phyloP scores from a whole-genome alignment of 2,113 vertebrate species.

The Forbesichthys papilliferus region DNA sequence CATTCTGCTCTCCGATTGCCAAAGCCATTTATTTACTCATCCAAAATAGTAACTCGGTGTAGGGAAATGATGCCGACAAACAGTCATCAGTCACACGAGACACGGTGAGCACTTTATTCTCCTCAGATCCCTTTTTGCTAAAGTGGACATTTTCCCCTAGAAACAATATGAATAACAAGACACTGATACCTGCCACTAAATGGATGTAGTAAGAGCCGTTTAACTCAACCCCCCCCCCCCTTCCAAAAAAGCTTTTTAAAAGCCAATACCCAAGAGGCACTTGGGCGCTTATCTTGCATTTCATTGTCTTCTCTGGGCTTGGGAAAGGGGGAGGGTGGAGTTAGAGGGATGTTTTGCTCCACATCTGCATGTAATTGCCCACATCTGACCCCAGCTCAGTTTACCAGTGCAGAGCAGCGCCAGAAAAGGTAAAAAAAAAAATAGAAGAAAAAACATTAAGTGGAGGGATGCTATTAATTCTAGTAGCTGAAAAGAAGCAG shows the following conservation, averaged over 20 bases:
- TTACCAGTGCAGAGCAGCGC: slow-evolving; percentile 38
- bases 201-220: slow-evolving; percentile 37
- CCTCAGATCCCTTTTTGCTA: slow-evolving; percentile 30
- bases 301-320: slow-evolving; percentile 47
- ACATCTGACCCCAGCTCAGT: slow-evolving; percentile 16
- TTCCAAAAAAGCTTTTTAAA: slow-evolving; percentile 62
- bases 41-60: slow-evolving; percentile 53
- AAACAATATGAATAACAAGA: slow-evolving; percentile 38
- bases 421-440: slow-evolving; percentile 30
- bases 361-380: slow-evolving; percentile 60
- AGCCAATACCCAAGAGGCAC: slow-evolving; percentile 63
- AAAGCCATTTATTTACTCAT: slow-evolving; percentile 44
- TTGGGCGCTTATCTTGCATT: slow-evolving; percentile 52
- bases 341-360: slow-evolving; percentile 33
- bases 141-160: slow-evolving; percentile 52
- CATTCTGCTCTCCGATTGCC: slow-evolving; percentile 35
- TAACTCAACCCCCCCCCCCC: slow-evolving; percentile 35
- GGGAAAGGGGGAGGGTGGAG: slow-evolving; percentile 3
- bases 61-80: slow-evolving; percentile 46
- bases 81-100: slow-evolving; percentile 34
- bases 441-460: slow-evolving; percentile 14
- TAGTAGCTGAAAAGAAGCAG: background rate
- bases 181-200: slow-evolving; percentile 47
- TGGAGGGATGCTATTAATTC: slow-evolving; percentile 28
- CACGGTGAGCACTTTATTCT: slow-evolving; percentile 43